These are phyloP conservation scores for Gallinago nigripennis DNA, from an alignment of 2,797 vertebrate genomes.

Conservation along the genomic window DNA sequence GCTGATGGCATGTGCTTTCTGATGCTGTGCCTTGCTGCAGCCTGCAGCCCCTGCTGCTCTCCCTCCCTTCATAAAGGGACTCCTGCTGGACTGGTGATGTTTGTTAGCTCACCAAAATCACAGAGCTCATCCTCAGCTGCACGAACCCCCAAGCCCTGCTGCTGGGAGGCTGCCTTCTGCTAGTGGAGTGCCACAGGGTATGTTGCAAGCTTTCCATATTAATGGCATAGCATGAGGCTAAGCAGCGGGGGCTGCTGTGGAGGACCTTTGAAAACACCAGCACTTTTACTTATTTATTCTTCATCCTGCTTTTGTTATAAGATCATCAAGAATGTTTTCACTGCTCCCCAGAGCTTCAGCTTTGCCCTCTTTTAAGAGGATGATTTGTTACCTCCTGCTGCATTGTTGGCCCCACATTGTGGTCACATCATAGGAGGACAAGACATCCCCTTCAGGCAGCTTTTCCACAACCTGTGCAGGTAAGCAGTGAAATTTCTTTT, in stretches of 20 bases:
- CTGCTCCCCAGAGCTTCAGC: not conserved
- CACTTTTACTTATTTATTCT: constrained; percentile 11
- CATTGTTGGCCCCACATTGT: not conserved
- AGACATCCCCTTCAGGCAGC: not conserved
- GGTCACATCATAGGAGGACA: not conserved
- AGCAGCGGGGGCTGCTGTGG: constrained; percentile 1
- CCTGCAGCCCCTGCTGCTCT: not conserved
- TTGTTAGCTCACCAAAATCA: not conserved
- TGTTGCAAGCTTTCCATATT: not conserved
- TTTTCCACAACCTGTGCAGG: not conserved
- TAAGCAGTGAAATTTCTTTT: not conserved
- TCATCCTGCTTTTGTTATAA: not conserved
- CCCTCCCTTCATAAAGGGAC: not conserved
- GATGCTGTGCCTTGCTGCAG: not conserved
- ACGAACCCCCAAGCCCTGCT: rapidly evolving
- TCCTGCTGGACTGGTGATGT: not conserved
- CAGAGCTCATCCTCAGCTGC: not conserved
- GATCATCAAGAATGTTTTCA: not conserved
- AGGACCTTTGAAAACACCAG: not conserved
- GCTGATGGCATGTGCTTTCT: not conserved
- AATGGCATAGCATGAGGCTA: not conserved
- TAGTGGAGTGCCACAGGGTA: not conserved
- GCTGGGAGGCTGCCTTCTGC: not conserved
- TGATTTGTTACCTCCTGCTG: not conserved
- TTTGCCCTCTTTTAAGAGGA: not conserved